Conservation (phyloP, 1,140 invertebrate species). For the Aplysia californica region DNA sequence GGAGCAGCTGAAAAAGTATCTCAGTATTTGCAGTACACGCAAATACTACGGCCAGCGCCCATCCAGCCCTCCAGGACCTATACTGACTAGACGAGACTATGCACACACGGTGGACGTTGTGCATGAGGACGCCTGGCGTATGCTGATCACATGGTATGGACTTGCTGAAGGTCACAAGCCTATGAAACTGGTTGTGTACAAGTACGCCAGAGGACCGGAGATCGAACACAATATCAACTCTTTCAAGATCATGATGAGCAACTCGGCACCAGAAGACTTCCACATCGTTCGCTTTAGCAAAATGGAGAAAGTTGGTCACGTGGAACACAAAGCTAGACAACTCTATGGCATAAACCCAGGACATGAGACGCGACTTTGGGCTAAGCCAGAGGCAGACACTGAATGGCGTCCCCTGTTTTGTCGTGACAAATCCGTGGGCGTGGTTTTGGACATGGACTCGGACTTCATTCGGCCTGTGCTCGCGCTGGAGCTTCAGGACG, state of each 20-base stretch:
- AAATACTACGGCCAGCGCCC: constrained; percentile 55
- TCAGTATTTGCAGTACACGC: constrained; percentile 51
- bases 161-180: constrained; percentile 58
- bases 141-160: constrained; percentile 61
- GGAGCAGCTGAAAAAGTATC: constrained; percentile 59
- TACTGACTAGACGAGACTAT: constrained; percentile 56
- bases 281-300: constrained; percentile 63
- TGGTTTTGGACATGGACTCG: constrained; percentile 57
- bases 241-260: constrained; percentile 58
- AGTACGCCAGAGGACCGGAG: constrained; percentile 54
- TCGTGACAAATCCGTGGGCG: constrained; percentile 57
- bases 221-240: constrained; percentile 62
- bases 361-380: constrained; percentile 55
- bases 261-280: constrained; percentile 55
- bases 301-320: constrained; percentile 62
- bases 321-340: constrained; percentile 55
- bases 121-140: constrained; percentile 62
- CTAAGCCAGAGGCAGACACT: constrained; percentile 53
- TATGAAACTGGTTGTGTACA: constrained; percentile 61
- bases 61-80: constrained; percentile 52
- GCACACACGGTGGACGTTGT: constrained; percentile 61
- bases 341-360: constrained; percentile 45
- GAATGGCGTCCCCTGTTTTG: constrained; percentile 52
- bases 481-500: constrained; percentile 49
- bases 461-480: constrained; percentile 58